phyloP scores from a whole-genome alignment of 2,797 vertebrate genomes.

The Cynopterus sphinx region DNA sequence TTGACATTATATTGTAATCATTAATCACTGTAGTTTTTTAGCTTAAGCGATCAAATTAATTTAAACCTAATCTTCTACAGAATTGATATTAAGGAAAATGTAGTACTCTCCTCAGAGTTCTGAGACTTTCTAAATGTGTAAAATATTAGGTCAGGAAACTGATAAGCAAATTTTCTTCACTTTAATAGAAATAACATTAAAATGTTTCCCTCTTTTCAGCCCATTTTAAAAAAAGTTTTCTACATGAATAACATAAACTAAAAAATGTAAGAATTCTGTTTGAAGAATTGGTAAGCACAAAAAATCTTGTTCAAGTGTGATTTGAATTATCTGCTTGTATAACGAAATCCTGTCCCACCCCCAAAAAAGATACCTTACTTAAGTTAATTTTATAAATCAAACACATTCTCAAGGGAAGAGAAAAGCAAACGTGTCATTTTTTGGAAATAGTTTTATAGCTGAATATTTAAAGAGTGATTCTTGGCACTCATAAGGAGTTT shows the following conservation, averaged over 20 bases:
- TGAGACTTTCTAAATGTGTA: background rate
- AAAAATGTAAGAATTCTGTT: constrained; percentile 43
- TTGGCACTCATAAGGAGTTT: background rate
- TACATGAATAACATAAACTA: background rate
- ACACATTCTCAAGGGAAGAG: background rate
- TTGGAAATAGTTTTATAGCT: background rate
- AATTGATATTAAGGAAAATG: background rate
- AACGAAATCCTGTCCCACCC: background rate
- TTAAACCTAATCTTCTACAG: background rate
- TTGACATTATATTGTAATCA: background rate
- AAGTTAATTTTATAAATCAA: constrained; percentile 57
- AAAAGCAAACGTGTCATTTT: constrained; percentile 4
- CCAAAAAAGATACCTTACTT: background rate
- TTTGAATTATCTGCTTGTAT: constrained; percentile 43
- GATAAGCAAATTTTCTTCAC: background rate
- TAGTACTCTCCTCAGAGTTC: background rate
- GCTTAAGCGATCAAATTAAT: background rate
- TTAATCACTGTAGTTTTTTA: background rate
- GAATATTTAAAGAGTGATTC: constrained; percentile 43
- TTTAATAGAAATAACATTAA: constrained; percentile 47
- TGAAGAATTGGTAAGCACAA: constrained; percentile 36
- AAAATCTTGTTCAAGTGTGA: constrained; percentile 20
- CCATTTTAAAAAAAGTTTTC: constrained; percentile 48
- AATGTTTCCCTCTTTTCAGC: constrained; percentile 12
- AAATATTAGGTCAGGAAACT: constrained; percentile 34